phyloP scores from a whole-genome alignment of 2,797 vertebrate species.

The Gymnocypris eckloni region DNA sequence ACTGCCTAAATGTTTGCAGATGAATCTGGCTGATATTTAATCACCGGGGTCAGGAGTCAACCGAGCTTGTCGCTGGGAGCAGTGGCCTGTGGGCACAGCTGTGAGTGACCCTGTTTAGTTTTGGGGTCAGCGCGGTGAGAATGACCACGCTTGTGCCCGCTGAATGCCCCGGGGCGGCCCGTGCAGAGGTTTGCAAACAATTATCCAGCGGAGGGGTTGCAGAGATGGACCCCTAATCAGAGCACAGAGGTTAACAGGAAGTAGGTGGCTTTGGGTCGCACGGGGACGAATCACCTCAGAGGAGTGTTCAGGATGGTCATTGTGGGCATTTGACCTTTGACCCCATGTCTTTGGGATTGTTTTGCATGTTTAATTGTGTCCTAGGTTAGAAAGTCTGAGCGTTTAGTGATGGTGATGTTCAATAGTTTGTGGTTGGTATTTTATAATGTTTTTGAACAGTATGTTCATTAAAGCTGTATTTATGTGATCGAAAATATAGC shows the following conservation, averaged over 20 bases:
- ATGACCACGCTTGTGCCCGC: constrained; percentile 46
- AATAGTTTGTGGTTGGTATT: neutral
- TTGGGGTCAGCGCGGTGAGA: constrained; percentile 66
- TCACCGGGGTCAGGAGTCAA: constrained; percentile 78
- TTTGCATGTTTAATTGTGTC: constrained; percentile 1
- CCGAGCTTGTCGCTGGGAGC: constrained; percentile 70
- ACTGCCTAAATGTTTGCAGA: constrained; percentile 88
- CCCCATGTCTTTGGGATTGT: constrained; percentile 40
- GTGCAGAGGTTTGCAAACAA: constrained; percentile 68
- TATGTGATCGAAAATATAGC: neutral
- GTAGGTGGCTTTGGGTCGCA: constrained; percentile 48
- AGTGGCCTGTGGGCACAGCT: constrained; percentile 64
- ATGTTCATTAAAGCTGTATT: neutral
- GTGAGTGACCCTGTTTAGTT: constrained; percentile 77
- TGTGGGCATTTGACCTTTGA: constrained; percentile 82
- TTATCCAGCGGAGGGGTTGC: constrained; percentile 64
- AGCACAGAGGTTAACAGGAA: constrained; percentile 61
- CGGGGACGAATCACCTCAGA: neutral
- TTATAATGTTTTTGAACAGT: neutral
- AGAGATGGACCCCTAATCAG: constrained; percentile 52
- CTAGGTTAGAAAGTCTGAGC: neutral
- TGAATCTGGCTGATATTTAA: constrained; percentile 80
- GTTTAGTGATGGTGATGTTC: neutral
- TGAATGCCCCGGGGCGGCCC: constrained; percentile 61
- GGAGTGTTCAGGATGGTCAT: constrained; percentile 67